phyloP scores from a whole-genome alignment of 2,888 invertebrate species.

The Pristionchus exspectatus region DNA sequence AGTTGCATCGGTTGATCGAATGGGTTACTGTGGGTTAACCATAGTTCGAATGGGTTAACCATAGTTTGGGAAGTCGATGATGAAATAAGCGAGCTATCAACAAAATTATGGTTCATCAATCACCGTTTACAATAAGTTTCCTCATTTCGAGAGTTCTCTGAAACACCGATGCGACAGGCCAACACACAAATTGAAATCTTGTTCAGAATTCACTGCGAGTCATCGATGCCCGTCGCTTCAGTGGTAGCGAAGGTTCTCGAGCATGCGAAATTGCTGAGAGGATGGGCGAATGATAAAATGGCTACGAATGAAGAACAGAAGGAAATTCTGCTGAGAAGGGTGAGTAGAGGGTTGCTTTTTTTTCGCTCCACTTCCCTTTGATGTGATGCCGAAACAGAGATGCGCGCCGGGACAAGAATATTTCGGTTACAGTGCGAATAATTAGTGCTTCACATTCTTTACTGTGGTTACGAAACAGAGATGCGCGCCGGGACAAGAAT shows the following conservation, averaged over 20 bases:
- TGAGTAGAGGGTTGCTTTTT: not conserved
- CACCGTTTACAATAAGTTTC: not conserved
- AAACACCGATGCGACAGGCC: no score
- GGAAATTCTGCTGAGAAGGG: not conserved
- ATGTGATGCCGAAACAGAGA: no score
- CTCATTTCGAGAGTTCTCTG: not conserved
- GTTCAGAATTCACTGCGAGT: not conserved
- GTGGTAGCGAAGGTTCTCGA: slow-evolving; percentile 32
- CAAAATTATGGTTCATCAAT: no score
- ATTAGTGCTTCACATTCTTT: no score
- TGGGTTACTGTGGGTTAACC: not conserved
- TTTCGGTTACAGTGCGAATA: no score
- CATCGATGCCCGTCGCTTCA: slow-evolving; percentile 21
- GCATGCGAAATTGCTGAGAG: slow-evolving; percentile 6
- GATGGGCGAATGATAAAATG: not conserved
- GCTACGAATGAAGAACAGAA: not conserved
- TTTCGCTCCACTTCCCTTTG: no score
- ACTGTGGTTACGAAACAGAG: no score
- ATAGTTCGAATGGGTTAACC: not conserved
- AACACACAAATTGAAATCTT: no score
- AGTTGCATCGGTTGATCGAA: not conserved
- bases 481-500: no score
- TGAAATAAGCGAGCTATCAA: no score
- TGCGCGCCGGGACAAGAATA: no score
- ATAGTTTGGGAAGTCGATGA: no score